Base-by-base conservation (phyloP, 2,888 invertebrate genomes). In the Brassicogethes aeneus region DNA sequence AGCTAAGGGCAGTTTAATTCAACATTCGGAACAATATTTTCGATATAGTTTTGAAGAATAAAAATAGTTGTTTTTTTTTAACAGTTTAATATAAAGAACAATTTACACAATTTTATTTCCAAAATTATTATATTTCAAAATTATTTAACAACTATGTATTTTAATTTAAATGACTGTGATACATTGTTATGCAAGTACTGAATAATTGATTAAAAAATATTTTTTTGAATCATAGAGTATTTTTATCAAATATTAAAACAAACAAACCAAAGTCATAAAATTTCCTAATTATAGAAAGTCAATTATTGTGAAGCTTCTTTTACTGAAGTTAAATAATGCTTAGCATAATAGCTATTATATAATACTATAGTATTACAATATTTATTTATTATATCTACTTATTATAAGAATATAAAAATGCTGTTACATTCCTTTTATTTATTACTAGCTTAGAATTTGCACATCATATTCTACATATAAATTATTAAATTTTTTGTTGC, bases 391-490 rank as follows among this genome's bases (percentile, higher is more conserved):
- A n/a, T n/a, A n/a, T 23, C 5, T 10, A 23, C 5, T 23, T 23
- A 23, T 23, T 7, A 7, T 7, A 23, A 23, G 23, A 7, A 23
- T 23, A 23, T 23, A 23, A 23, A 44, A 47, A 45, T 45, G 52
- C 54, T 54, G 55, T 57, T 59, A 56, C 60, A 60, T 60, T 59
- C 59, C 57, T 52, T 53, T 23, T 23, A 52, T 55, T 57, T 53
- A 54, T 52, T 53, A 52, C 23, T 23, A 23, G 23, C 23, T 23
- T 23, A 23, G 23, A 7, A 23, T 23, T 23, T 23, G 23, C 23
- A 23, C 23, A 7, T 47, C 50, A 45, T 54, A 50, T 52, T 51
- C 44, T 38, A 36, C 34, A 38, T 39, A 39, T 10, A 23, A 7
- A 7, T 23, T 43, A 42, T 43, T 46, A 41, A 41, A 46, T 31